Conservation (phyloP, 2,888 invertebrate genomes). For the Drepanosiphum platanoidis region DNA sequence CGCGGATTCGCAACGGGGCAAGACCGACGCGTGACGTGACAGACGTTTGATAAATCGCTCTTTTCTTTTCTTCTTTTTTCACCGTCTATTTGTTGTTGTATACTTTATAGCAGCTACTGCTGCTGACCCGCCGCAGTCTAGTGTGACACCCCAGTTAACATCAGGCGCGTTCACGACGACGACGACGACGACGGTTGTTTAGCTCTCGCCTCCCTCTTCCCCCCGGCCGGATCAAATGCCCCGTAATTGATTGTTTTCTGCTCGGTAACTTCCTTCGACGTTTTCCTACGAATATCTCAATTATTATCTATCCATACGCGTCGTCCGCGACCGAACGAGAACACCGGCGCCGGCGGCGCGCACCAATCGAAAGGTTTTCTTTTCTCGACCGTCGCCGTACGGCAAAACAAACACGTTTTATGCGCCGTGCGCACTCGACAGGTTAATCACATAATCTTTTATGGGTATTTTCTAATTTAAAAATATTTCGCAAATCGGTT, state of each 20-base stretch:
- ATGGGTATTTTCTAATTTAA: neutral
- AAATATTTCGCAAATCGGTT: no score
- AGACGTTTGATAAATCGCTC: constrained; percentile 18
- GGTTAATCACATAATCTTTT: neutral
- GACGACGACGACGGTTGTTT: neutral
- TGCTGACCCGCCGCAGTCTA: constrained; percentile 25
- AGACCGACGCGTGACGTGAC: neutral
- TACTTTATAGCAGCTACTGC: neutral
- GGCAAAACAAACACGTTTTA: neutral
- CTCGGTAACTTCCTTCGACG: constrained; percentile 52
- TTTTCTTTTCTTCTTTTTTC: neutral
- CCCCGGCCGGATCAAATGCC: neutral
- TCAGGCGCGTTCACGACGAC: neutral
- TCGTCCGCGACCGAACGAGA: neutral
- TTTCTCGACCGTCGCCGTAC: neutral
- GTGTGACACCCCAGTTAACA: constrained; percentile 24
- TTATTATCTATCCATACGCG: neutral
- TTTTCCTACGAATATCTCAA: constrained; percentile 36
- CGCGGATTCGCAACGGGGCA: neutral
- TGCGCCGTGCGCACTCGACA: neutral
- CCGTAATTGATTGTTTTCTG: constrained; percentile 43
- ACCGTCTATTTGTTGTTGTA: neutral
- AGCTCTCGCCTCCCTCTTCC: neutral
- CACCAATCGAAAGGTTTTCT: neutral
- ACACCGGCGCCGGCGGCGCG: neutral